These are phyloP conservation scores for Yponomeuta evonymella DNA, from an alignment of 2,888 invertebrate genomes.

Conservation along the genomic window DNA sequence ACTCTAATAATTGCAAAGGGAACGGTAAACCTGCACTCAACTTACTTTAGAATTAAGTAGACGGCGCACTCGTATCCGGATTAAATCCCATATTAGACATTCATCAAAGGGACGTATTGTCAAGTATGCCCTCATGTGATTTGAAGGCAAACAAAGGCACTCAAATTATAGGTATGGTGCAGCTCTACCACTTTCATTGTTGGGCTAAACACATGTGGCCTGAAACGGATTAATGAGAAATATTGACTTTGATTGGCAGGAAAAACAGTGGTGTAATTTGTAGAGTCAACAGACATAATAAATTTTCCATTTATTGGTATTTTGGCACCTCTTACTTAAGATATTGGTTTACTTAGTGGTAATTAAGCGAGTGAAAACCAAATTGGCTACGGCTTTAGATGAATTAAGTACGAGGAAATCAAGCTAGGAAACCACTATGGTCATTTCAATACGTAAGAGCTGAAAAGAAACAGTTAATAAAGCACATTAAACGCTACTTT, in stretches of 20 bases:
- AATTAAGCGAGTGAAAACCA: too few species aligned
- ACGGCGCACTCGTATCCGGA: conserved; percentile 61
- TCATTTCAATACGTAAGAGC: too few species aligned
- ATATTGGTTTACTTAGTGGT: too few species aligned
- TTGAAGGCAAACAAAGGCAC: conserved; percentile 55
- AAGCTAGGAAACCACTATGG: too few species aligned
- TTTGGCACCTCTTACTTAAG: too few species aligned
- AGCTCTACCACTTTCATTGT: conserved; percentile 54
- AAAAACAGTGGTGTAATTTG: background rate
- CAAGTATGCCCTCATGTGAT: conserved; percentile 48
- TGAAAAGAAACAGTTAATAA: too few species aligned
- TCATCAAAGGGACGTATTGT: conserved; percentile 66
- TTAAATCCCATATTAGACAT: conserved; percentile 68
- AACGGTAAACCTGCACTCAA: conserved; percentile 41
- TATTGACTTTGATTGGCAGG: conserved; percentile 7
- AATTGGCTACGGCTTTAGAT: too few species aligned
- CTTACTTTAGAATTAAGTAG: conserved; percentile 41
- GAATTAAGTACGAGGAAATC: too few species aligned
- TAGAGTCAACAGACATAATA: background rate
- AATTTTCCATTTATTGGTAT: too few species aligned
- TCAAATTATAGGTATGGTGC: conserved; percentile 57
- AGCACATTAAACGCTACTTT: too few species aligned
- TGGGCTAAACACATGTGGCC: background rate
- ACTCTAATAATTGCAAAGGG: conserved; percentile 31
- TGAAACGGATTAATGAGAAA: background rate